phyloP scores from a whole-genome alignment of 2,113 vertebrate genomes.

The Muntiacus reevesi region DNA sequence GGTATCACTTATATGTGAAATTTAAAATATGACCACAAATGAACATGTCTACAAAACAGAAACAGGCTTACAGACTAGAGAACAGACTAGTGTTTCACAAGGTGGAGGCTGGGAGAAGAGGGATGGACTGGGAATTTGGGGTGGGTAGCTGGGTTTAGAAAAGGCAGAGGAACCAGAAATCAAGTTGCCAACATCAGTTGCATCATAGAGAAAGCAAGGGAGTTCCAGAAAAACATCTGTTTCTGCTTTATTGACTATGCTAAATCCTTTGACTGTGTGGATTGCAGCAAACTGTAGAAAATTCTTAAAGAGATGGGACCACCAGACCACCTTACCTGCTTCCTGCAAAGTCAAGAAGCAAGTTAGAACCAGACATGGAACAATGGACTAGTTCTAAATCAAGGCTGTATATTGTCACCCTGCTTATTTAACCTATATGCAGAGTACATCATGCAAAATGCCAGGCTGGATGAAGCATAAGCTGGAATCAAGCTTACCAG shows the following conservation, averaged over 20 bases:
- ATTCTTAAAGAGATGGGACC: background rate
- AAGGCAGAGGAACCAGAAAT: background rate
- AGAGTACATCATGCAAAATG: background rate
- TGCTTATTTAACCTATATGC: background rate
- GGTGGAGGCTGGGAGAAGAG: background rate
- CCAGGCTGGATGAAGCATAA: background rate
- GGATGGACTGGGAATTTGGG: background rate
- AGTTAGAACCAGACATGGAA: background rate
- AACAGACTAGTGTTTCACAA: background rate
- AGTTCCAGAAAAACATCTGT: background rate
- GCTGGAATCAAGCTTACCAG: background rate
- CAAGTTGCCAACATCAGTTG: background rate
- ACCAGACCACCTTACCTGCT: background rate
- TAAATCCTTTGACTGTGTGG: background rate
- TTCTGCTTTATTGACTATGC: background rate
- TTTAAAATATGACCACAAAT: background rate
- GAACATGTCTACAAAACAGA: background rate
- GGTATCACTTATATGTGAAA: background rate
- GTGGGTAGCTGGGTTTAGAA: background rate
- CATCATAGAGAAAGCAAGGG: background rate
- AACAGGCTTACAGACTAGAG: background rate
- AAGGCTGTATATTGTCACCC: background rate
- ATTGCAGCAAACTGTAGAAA: background rate
- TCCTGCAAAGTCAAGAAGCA: background rate
- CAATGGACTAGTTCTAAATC: background rate